A percentile compares a stretch with the other conserved stretches of the same genome.
phyloP scores from a whole-genome alignment of 2,797 vertebrate genomes.

The Sorex maritimensis region DNA sequence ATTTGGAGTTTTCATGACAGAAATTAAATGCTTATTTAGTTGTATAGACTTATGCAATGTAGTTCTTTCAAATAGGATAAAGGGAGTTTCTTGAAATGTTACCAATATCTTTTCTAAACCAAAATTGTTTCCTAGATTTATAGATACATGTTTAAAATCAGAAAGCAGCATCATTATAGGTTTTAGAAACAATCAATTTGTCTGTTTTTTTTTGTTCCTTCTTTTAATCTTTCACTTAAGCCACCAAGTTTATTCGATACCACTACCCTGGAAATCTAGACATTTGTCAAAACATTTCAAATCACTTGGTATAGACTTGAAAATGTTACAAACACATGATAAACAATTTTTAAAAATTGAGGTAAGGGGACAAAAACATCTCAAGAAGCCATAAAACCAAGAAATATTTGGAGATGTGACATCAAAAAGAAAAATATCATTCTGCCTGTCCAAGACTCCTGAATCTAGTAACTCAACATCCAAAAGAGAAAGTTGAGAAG shows the following conservation, averaged over 20 bases:
- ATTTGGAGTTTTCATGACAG: not conserved
- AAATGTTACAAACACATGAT: too few species aligned
- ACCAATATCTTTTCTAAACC: not conserved
- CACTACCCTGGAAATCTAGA: not conserved
- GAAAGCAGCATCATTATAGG: not conserved
- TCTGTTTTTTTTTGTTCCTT: not conserved
- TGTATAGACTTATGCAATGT: slow-evolving; percentile 38
- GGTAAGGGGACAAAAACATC: too few species aligned
- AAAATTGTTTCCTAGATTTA: not conserved
- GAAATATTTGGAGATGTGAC: too few species aligned
- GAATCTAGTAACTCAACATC: too few species aligned
- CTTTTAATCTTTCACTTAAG: slow-evolving; percentile 54
- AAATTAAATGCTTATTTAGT: slow-evolving; percentile 27
- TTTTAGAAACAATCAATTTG: slow-evolving; percentile 21
- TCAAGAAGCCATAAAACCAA: too few species aligned
- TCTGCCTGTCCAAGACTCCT: too few species aligned
- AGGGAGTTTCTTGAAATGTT: not conserved
- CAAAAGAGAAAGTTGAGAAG: too few species aligned
- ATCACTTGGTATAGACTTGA: slow-evolving; percentile 27
- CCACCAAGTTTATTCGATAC: slow-evolving; percentile 23
- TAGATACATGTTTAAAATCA: slow-evolving; percentile 20
- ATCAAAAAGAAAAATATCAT: too few species aligned
- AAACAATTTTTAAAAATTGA: too few species aligned
- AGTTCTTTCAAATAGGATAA: slow-evolving; percentile 36
- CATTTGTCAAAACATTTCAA: slow-evolving; percentile 55